Evolutionary conservation across 1,140 invertebrate genomes (phyloP).

Genomic region (Bilobella aurantiaca): DNA sequence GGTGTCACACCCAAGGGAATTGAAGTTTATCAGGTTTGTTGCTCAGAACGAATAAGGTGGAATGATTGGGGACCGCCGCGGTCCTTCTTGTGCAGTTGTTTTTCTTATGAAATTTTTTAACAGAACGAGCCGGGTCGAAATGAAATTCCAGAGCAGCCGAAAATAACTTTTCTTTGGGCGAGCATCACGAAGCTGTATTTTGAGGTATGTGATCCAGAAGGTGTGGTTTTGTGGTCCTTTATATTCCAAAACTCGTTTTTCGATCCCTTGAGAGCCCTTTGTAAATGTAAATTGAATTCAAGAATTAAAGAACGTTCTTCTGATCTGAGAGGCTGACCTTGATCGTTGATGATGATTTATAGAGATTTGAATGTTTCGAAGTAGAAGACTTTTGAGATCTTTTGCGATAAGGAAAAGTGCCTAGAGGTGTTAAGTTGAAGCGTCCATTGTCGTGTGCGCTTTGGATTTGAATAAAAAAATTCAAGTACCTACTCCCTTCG

Average conservation of each 20-base stretch:
- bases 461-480: too few species aligned
- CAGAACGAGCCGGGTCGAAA: slow-evolving; percentile 38
- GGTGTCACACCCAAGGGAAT: slow-evolving; percentile 33
- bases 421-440: not conserved
- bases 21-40: slow-evolving; percentile 25
- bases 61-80: too few species aligned
- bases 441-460: too few species aligned
- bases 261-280: not conserved
- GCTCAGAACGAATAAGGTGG: too few species aligned
- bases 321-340: not conserved
- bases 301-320: not conserved
- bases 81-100: too few species aligned
- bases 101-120: too few species aligned
- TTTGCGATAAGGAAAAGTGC: not conserved
- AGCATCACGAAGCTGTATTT: slow-evolving; percentile 87
- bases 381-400: too few species aligned
- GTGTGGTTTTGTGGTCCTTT: too few species aligned
- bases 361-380: too few species aligned
- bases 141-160: slow-evolving; percentile 37
- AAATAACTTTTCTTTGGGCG: slow-evolving; percentile 70
- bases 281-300: not conserved
- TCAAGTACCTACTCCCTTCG: too few species aligned
- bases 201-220: slow-evolving; percentile 51
- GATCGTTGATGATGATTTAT: not conserved
- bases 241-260: slow-evolving; percentile 3